Conservation (phyloP, 2,113 vertebrate species). For the Prolemur simus region DNA sequence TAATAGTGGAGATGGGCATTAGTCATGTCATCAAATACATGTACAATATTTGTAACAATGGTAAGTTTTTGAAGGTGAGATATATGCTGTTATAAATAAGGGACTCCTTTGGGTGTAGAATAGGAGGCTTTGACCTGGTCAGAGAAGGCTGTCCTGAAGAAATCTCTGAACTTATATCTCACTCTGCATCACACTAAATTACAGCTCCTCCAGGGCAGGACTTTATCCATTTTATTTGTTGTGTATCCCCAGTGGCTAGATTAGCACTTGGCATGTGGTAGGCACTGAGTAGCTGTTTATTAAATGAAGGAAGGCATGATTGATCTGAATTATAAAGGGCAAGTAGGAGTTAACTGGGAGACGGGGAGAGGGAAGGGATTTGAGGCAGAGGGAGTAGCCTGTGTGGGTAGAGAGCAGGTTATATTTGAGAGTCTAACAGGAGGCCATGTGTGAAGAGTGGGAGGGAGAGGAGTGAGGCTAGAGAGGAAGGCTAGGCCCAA, state of each 20-base stretch:
- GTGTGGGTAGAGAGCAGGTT: neutral
- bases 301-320: neutral
- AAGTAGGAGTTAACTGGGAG: neutral
- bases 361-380: neutral
- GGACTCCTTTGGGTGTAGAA: neutral
- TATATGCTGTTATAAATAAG: neutral
- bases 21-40: neutral
- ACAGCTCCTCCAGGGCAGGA: neutral
- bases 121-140: neutral
- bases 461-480: neutral
- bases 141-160: neutral
- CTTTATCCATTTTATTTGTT: neutral
- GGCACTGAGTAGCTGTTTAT: neutral
- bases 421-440: neutral
- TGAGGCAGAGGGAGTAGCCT: neutral
- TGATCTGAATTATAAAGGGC: slow-evolving; percentile 18
- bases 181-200: neutral
- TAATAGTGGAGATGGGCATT: neutral
- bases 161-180: neutral
- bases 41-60: neutral
- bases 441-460: neutral
- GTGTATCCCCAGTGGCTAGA: neutral
- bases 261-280: neutral
- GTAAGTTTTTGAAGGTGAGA: neutral
- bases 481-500: neutral